Evolutionary conservation across 2,113 vertebrate genomes (phyloP).

Genomic region (Phalacrocorax carbo): DNA sequence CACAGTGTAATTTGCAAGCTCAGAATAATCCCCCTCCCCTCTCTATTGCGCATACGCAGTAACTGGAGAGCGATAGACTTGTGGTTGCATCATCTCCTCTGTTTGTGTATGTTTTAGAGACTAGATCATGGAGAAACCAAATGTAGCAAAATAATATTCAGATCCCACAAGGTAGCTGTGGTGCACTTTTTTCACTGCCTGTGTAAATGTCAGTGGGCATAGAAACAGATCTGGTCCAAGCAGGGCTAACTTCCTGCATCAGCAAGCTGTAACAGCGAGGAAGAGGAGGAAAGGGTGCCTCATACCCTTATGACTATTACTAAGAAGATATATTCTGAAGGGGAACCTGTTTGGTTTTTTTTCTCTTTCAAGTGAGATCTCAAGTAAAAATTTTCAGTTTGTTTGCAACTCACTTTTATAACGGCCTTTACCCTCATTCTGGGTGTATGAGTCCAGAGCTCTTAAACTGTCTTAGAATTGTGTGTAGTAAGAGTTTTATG

Average conservation of each 20-base stretch:
- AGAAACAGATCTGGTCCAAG: neutral
- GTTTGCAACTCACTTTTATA: neutral
- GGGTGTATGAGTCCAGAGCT: neutral
- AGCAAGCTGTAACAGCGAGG: neutral
- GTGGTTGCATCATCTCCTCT: neutral
- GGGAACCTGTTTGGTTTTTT: neutral
- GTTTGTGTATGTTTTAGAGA: neutral
- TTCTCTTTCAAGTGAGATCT: neutral
- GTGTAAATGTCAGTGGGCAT: neutral
- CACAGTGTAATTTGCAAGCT: neutral
- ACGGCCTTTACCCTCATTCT: neutral
- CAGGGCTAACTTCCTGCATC: neutral
- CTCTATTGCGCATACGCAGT: accelerated
- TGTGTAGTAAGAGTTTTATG: neutral
- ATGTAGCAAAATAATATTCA: neutral
- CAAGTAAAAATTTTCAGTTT: neutral
- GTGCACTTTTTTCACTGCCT: neutral
- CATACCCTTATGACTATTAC: neutral
- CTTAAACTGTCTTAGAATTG: neutral
- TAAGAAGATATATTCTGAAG: neutral
- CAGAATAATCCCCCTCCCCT: neutral
- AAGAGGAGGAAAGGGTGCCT: neutral
- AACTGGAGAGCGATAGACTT: neutral
- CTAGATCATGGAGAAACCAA: neutral
- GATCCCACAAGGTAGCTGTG: neutral